A percentile compares a stretch with the other conserved stretches of the same genome.
Conservation (phyloP, 2,888 invertebrate species). For the Iphiclides podalirius region DNA sequence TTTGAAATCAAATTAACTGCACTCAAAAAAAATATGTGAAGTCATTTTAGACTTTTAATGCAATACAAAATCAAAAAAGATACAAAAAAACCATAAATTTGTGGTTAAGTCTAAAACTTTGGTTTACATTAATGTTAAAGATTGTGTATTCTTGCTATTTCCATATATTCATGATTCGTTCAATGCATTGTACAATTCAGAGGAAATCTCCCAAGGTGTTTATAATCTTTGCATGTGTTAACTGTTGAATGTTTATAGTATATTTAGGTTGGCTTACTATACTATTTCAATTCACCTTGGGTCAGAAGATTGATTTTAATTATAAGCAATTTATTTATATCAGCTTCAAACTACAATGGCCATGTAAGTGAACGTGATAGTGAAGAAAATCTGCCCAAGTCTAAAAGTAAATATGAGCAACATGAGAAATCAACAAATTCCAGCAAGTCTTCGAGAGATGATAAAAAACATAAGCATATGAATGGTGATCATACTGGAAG, state of each 20-base stretch:
- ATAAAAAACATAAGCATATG: constrained; percentile 38
- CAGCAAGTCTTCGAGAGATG: constrained; percentile 28
- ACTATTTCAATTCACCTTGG: neutral
- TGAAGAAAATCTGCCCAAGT: constrained; percentile 51
- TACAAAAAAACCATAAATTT: too few species aligned
- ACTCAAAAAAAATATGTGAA: too few species aligned
- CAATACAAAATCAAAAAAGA: too few species aligned
- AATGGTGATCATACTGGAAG: constrained; percentile 58
- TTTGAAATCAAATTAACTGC: too few species aligned
- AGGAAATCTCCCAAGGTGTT: neutral
- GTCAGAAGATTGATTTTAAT: constrained; percentile 6
- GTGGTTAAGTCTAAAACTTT: too few species aligned
- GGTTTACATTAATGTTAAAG: too few species aligned
- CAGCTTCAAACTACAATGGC: constrained; percentile 59
- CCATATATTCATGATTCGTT: constrained; percentile 11
- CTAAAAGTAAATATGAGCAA: constrained; percentile 41
- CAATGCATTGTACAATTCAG: constrained; percentile 10
- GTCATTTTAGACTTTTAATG: too few species aligned
- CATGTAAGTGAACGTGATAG: constrained; percentile 58
- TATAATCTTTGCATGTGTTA: constrained; percentile 1
- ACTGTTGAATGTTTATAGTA: neutral
- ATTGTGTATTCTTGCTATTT: too few species aligned
- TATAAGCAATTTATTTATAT: constrained; percentile 31
- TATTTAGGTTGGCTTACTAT: constrained; percentile 10
- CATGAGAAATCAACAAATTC: constrained; percentile 36